Evolutionary conservation across 2,113 vertebrate species (phyloP), one percentile per base, ranked within the genome.

Genomic region (Falco punctatus): DNA sequence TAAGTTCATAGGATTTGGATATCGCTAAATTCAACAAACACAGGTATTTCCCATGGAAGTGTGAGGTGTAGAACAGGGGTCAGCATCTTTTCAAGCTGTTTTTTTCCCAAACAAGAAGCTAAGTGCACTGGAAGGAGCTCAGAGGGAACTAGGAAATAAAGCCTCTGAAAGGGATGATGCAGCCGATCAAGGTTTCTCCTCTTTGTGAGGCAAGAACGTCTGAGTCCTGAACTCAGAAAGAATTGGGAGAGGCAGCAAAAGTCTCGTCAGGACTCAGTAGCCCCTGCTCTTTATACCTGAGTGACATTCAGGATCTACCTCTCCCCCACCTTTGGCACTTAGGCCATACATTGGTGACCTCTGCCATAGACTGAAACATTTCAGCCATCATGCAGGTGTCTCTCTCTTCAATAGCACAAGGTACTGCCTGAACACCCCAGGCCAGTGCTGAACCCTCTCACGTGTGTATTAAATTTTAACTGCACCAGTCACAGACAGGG

Each of bases 1-100:
- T 62, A 92, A 87, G 28, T 81, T 94, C 69, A 74, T 54, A 81
- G 44, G 81, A 92, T 86, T 87, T 83, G 66, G 66, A 91, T 79
- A 61, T 5, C 66, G 66, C 32, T 92, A 69, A 92, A 95, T 87
- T 95, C 92, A 95, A 80, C 70, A 89, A 40, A 38, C 49, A 58
- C 11, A 35, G 70, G 89, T 64, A 28, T 90, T 94, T 94, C 35
- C 51, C 3, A 0, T 55, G 58, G 26, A 96, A 95, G 81, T 66
- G 69, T 86, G 86, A 96, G 78, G 69, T 89, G 73, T 28, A 85
- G 65, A 74, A 89, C 40, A 52, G 23, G 48, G 91, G 52, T 92
- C 86, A 97, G 70, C 69, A 85, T 64, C 61, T 96, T 90, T 86
- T 57, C n/a, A 75, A 92, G 27, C 9, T 5, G 38, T 62, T 83